These are phyloP conservation scores for Gopherus flavomarginatus DNA, from an alignment of 2,113 vertebrate genomes.

Conservation along the genomic window DNA sequence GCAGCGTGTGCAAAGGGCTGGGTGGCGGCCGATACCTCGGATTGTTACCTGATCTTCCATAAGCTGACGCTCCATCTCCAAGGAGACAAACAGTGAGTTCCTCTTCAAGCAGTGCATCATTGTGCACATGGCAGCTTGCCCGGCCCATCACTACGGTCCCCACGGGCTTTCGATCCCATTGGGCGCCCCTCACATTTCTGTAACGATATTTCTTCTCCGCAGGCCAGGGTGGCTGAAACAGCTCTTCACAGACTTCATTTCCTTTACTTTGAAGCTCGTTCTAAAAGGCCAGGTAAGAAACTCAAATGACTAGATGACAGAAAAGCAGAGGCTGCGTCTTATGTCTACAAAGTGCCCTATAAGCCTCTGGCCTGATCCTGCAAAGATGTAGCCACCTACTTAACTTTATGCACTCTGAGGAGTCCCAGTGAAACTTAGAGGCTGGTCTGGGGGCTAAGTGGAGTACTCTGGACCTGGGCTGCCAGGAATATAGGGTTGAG, in stretches of 20 bases:
- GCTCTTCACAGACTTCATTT: slow-evolving; percentile 89
- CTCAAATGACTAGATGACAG: background rate
- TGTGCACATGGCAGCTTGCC: background rate
- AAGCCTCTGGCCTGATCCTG: background rate
- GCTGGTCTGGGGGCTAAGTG: background rate
- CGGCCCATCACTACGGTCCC: background rate
- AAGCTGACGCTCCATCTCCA: slow-evolving; percentile 85
- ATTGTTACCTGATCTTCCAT: slow-evolving; percentile 87
- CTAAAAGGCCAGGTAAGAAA: slow-evolving; percentile 88
- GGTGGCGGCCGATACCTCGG: slow-evolving; percentile 80
- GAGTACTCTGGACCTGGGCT: background rate
- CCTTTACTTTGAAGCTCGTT: slow-evolving; percentile 88
- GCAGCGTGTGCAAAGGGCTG: slow-evolving; percentile 81
- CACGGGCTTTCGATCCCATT: fast-evolving
- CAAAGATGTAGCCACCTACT: background rate
- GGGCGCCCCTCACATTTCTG: fast-evolving
- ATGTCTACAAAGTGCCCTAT: background rate
- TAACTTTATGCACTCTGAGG: background rate
- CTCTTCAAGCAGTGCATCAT: fast-evolving
- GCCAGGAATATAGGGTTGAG: background rate
- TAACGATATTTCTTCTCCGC: background rate
- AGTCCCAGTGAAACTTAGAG: background rate
- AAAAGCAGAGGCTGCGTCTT: background rate
- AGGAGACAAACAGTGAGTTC: slow-evolving; percentile 85
- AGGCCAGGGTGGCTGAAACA: slow-evolving; percentile 89